Base-by-base conservation (phyloP, 2,113 vertebrate genomes). In the Strix aluco region DNA sequence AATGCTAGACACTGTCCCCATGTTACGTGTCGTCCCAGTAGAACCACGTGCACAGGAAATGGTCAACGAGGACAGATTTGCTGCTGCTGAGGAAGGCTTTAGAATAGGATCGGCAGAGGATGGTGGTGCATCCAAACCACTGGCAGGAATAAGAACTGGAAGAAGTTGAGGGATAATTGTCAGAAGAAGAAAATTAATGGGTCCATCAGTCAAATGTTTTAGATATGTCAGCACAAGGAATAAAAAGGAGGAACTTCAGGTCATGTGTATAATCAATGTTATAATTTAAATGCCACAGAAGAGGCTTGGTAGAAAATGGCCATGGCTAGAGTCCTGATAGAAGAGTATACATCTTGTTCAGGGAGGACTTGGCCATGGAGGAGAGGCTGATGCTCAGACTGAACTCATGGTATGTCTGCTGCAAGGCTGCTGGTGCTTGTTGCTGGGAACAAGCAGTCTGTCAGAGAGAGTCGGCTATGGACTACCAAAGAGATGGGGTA, bases 1-100 rank as follows among this genome's bases (percentile, higher is more conserved):
- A 58, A 14, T 0, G 1, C 10, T 54, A 22, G 26, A 21, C 25
- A 3, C 55, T 70, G 49, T 74, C 44, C 51, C 59, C 0, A 1
- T 23, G 23, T 54, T 51, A 15, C 1, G 6, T 2, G 1, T 54
- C 86, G 34, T 66, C 49, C 13, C 67, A 36, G 25, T 54, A 54
- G 49, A 82, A 69, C 22, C 65, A 38, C 1, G 3, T 10, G 27
- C 2, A 2, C 26, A n/a, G 59, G 26, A 78, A 71, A 81, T 1
- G 2, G 40, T 54, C 25, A 62, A 19, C 0, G 2, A 70, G n/a
- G 46, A 89, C 51, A 58, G 15, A 26, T 81, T n/a, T 74, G 72
- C 72, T 94, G 63, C 67, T 85, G 63, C 44, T 36, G 65, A 61
- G 55, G 55, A 80, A 72, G 38, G 66, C 47, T 34, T 91, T 73